phyloP scores from a whole-genome alignment of 2,113 vertebrate genomes.

The Bubalus kerabau region DNA sequence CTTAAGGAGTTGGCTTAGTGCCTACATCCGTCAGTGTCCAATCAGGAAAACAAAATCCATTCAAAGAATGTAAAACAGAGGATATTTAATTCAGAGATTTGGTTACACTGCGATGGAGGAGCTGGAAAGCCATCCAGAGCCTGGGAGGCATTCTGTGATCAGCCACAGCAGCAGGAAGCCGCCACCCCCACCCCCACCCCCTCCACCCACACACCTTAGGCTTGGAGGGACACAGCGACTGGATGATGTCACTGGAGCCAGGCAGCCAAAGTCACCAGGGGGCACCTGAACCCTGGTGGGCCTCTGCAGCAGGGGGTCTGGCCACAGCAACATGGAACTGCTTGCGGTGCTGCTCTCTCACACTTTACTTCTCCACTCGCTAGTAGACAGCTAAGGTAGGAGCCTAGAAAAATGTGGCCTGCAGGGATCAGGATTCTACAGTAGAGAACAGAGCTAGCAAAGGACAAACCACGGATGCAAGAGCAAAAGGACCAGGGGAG shows the following conservation, averaged over 20 bases:
- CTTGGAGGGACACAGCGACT: background rate
- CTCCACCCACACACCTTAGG: background rate
- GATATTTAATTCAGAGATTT: background rate
- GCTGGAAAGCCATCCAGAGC: background rate
- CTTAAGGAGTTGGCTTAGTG: background rate
- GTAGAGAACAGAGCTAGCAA: background rate
- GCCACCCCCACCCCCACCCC: background rate
- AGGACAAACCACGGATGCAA: background rate
- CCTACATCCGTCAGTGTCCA: background rate
- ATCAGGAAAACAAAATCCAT: background rate
- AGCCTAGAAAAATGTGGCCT: background rate
- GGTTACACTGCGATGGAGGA: background rate
- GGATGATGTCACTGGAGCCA: background rate
- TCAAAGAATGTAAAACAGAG: conserved; percentile 18
- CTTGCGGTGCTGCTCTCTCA: background rate
- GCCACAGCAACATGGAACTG: background rate
- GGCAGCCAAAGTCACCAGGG: background rate
- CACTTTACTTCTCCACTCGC: background rate
- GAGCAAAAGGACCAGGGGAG: background rate
- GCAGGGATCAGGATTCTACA: background rate
- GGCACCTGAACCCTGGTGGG: background rate
- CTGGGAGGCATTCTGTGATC: background rate
- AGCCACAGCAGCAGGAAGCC: background rate
- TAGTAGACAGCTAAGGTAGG: background rate
- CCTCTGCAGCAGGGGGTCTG: background rate